Base-by-base conservation (phyloP, 2,888 invertebrate species). In the Machimus rusticus region DNA sequence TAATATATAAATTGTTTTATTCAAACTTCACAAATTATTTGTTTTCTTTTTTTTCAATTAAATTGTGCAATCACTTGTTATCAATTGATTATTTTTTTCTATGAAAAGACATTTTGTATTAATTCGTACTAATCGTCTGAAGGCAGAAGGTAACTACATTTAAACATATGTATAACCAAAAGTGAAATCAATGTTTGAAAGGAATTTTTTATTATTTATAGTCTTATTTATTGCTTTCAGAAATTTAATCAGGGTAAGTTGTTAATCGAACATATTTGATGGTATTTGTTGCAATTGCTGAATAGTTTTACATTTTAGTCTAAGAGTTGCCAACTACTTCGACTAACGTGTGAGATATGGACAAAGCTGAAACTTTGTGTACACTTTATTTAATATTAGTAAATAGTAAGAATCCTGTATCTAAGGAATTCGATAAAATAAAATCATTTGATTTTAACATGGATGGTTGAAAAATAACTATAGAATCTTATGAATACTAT, bases 1-100 rank as follows among this genome's bases (percentile, higher is more conserved):
- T 82, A 82, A 82, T 82, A 82, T 82, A 82, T 82, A 82, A 82
- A 82, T 82, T 82, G 37, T 82, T 82, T 82, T 82, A 82, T 82
- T 82, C 82, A 82, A 82, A 82, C 82, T 82, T 57, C 82, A 82
- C 82, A 82, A 82, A 19, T 57, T 57, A 34, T 57, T 78, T 9
- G 78, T 78, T 57, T 28, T 28, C 28, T 28, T 28, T 28, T 28
- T 28, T 28, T 39, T 82, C 82, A 82, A 82, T 81, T 81, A 51
- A 81, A 81, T 82, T 82, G 82, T 82, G 82, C 82, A 57, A 57
- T 82, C 82, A 82, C 82, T 57, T 82, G 57, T 82, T 51, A 19
- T 76, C 39, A 76, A 76, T 76, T 76, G 37, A 37, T 76, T 74
- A 37, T 8, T 76, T 37, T 16, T 76, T 37, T 0, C 5, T 34